Base-by-base conservation (phyloP, 2,113 vertebrate genomes). In the Hippocampus abdominalis region DNA sequence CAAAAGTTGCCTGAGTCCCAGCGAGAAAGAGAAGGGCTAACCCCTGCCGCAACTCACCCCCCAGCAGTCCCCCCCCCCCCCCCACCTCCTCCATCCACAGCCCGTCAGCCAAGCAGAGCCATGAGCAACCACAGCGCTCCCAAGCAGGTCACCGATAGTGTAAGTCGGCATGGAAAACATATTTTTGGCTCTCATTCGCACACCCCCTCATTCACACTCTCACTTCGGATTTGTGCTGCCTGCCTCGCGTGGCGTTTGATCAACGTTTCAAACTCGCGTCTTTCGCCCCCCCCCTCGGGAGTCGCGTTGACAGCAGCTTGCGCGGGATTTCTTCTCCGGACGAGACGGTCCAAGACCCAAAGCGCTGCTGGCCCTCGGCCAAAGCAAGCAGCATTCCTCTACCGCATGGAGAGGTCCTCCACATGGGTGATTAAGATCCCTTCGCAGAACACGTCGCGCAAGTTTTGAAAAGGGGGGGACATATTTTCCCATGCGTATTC, bases 21-120 rank as follows among this genome's bases (percentile, higher is more conserved):
- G 89, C 68, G 91, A 92, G 90, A 92, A 92, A 91, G 92, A 93
- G 84, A 93, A 93, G 86, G 92, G 92, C 87, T 93, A 92, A 93
- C 25, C 27, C 16, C 89, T 6, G 86, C 80, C 81, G 1, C 51
- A 76, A 81, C 66, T 4, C 56, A 44, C 70, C 76, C 74, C 74
- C 60, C 57, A 70, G 69, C 78, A 79, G 79, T 81, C 77, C 18
- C 32, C 68, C 68, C 0, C 32, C 5, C 5, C 32, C 29, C 29
- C 29, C 29, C 29, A n/a, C n/a, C n/a, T n/a, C n/a, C n/a, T n/a
- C n/a, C n/a, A n/a, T 32, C 79, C 78, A 66, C 49, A 68, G 6
- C 74, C 75, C 76, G 73, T 74, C 69, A 60, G 11, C 74, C 72
- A 65, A 65, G 78, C 66, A 44, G 81, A 89, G 86, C 83, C 83